A percentile compares a stretch with the other conserved stretches of the same genome.
These are phyloP conservation scores for Epinephelus lanceolatus DNA, from an alignment of 2,113 vertebrate species.

Conservation along the genomic window DNA sequence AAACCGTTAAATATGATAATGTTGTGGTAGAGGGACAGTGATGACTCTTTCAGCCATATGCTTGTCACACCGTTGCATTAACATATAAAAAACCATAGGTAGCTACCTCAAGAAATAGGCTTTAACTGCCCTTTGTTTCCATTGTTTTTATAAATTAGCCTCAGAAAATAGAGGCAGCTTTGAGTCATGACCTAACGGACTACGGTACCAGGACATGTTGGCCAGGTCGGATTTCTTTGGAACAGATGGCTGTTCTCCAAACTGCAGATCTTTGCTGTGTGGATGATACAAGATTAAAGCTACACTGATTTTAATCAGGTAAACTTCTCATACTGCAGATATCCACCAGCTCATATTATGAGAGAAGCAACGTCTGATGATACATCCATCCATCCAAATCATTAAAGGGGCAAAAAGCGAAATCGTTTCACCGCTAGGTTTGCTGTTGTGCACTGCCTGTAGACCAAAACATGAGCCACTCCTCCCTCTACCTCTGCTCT, in stretches of 20 bases:
- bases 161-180: conserved; percentile 12
- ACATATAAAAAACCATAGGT: too few relatives aligned
- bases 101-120: too few relatives aligned
- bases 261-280: conserved; percentile 57
- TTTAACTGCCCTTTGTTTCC: background rate
- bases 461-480: too few relatives aligned
- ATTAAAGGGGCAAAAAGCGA: too few relatives aligned
- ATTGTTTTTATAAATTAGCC: background rate
- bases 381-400: too few relatives aligned
- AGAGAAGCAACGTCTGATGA: too few relatives aligned
- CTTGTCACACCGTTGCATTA: background rate
- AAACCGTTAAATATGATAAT: background rate
- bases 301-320: conserved; percentile 58
- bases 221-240: conserved; percentile 67
- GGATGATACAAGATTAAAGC: conserved; percentile 66
- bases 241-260: conserved; percentile 49
- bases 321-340: conserved; percentile 1
- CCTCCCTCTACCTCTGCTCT: too few relatives aligned
- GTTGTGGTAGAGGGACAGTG: background rate
- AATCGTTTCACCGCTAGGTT: too few relatives aligned
- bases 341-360: background rate
- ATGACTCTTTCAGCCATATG: background rate
- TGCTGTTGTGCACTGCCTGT: too few relatives aligned
- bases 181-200: background rate
- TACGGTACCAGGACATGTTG: conserved; percentile 16